A percentile compares a stretch with the other conserved stretches of the same genome.
Conservation (phyloP, 2,113 vertebrate species). For the Sarotherodon lohbergeri region DNA sequence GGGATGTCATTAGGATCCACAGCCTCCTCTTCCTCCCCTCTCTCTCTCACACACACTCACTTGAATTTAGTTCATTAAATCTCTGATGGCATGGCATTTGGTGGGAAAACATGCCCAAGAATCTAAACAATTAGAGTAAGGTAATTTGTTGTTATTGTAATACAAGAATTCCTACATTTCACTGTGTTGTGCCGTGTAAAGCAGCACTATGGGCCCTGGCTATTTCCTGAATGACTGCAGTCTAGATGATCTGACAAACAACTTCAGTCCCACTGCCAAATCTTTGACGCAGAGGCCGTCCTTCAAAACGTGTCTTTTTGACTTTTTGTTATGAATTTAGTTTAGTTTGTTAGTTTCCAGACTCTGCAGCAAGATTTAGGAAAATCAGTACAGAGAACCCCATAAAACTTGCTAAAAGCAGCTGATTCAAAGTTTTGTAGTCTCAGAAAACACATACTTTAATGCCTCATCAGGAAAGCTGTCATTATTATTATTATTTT, state of each 20-base stretch:
- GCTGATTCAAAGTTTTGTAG: not conserved
- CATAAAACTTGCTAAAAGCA: not conserved
- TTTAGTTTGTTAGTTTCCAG: not conserved
- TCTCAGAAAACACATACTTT: not conserved
- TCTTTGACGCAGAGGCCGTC: not conserved
- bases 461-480: not conserved
- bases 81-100: not conserved
- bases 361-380: not conserved
- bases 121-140: not conserved
- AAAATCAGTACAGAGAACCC: not conserved
- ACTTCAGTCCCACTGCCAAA: not conserved
- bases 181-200: not conserved
- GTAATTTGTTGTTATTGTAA: not conserved
- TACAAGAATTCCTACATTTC: not conserved
- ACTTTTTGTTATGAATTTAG: not conserved
- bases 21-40: not conserved
- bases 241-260: not conserved
- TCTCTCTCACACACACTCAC: not conserved
- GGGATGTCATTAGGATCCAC: slow-evolving; percentile 46
- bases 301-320: not conserved
- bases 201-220: not conserved
- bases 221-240: not conserved
- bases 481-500: not conserved
- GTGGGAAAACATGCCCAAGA: not conserved
- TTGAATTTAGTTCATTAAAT: not conserved